These are phyloP conservation scores for Carcinoscorpius rotundicauda DNA, from an alignment of 1,140 invertebrate genomes.

Conservation along the genomic window DNA sequence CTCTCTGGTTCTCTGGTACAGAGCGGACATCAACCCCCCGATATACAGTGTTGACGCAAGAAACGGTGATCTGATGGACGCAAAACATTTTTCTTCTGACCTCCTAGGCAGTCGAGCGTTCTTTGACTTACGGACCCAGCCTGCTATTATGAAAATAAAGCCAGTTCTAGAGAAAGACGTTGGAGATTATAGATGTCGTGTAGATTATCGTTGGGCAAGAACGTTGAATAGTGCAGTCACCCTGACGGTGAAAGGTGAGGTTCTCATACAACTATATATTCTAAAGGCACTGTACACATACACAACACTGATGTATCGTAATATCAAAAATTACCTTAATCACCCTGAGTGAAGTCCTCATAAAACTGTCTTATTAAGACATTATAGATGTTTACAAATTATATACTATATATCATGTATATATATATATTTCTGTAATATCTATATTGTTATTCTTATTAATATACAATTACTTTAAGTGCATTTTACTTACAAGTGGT, in stretches of 20 bases:
- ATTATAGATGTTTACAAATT: too few relatives aligned
- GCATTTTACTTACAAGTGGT: too few relatives aligned
- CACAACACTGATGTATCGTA: too few relatives aligned
- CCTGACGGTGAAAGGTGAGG: conserved; percentile 65
- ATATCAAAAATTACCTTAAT: too few relatives aligned
- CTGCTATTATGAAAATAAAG: conserved; percentile 52
- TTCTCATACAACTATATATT: too few relatives aligned
- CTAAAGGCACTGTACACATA: too few relatives aligned
- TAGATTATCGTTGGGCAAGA: conserved; percentile 66
- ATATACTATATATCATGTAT: too few relatives aligned
- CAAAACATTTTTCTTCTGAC: conserved; percentile 21
- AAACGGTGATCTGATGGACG: conserved; percentile 18
- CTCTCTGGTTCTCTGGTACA: conserved; percentile 82
- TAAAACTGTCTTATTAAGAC: too few relatives aligned
- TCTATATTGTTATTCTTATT: too few relatives aligned
- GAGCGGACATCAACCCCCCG: conserved; percentile 65
- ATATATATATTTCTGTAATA: too few relatives aligned
- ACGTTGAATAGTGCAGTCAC: conserved; percentile 65
- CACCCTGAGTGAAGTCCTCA: too few relatives aligned
- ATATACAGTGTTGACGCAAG: conserved; percentile 51
- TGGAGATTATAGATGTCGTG: conserved; percentile 55
- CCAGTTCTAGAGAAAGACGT: conserved; percentile 68
- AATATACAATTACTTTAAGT: too few relatives aligned
- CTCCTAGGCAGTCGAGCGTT: conserved; percentile 18
- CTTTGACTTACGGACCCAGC: conserved; percentile 22